Conservation (phyloP, 92 coral and sea anemone genomes). For the Diadumene lineata region DNA sequence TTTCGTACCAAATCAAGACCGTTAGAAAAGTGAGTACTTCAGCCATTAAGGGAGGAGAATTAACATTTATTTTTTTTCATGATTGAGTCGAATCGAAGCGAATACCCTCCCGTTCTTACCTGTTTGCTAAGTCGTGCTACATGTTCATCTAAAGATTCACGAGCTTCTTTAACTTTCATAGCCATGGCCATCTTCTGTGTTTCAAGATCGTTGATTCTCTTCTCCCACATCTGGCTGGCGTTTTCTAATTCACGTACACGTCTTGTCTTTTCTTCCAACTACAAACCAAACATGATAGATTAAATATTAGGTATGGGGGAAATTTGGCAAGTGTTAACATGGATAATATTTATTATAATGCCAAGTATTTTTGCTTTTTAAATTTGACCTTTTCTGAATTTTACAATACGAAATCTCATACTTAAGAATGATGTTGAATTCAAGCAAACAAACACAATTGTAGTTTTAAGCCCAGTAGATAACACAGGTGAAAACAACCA, state of each 20-base stretch:
- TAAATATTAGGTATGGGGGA: not conserved
- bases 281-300: not conserved
- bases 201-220: constrained; percentile 87
- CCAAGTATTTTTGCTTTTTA: not conserved
- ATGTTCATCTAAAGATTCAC: constrained; percentile 87
- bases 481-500: too few species aligned
- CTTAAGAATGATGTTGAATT: too few species aligned
- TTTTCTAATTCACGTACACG: constrained; percentile 82
- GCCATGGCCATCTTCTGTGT: constrained; percentile 80
- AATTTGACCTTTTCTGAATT: too few species aligned
- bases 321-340: not conserved
- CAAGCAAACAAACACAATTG: too few species aligned
- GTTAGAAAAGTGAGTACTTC: too few species aligned
- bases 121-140: constrained; percentile 91
- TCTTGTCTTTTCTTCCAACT: constrained; percentile 95
- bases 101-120: constrained; percentile 60
- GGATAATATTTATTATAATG: not conserved
- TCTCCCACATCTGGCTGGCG: constrained; percentile 90
- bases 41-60: too few species aligned
- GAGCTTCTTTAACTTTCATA: constrained; percentile 72
- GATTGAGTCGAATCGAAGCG: too few species aligned
- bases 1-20: too few species aligned
- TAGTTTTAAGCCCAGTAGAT: too few species aligned
- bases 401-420: too few species aligned
- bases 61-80: too few species aligned